A percentile compares a stretch with the other conserved stretches of the same genome.
Conservation (phyloP, 2,797 vertebrate genomes). For the Myioborus miniatus region DNA sequence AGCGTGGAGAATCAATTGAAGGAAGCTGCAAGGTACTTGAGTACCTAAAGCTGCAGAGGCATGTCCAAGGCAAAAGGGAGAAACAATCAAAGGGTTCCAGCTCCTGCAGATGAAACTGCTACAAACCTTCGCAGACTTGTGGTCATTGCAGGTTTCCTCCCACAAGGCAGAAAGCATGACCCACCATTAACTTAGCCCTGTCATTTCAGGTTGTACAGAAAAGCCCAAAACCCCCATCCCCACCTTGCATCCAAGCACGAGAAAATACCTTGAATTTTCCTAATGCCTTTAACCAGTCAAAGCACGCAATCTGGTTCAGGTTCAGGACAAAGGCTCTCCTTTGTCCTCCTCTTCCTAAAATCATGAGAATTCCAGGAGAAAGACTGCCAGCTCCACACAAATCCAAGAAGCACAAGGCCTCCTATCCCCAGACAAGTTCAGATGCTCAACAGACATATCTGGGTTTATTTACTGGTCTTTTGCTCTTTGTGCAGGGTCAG, state of each 20-base stretch:
- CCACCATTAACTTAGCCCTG: not conserved
- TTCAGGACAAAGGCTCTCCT: not conserved
- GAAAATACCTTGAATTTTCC: not conserved
- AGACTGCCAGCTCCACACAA: not conserved
- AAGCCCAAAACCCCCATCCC: fast-evolving
- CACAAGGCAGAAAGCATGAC: not conserved
- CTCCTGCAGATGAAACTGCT: not conserved
- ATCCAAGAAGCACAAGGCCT: not conserved
- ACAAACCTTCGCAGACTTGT: not conserved
- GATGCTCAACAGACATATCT: not conserved
- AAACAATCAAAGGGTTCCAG: not conserved
- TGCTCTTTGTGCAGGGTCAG: constrained; percentile 76
- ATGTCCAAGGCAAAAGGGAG: not conserved
- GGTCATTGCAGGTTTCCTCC: not conserved
- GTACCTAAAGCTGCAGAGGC: not conserved
- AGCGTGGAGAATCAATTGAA: not conserved
- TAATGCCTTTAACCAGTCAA: not conserved
- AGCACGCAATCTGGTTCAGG: not conserved
- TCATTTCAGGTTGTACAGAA: not conserved
- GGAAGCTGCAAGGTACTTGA: not conserved
- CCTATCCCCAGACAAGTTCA: not conserved
- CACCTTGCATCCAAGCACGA: not conserved
- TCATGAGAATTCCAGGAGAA: not conserved
- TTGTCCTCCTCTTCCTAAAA: not conserved
- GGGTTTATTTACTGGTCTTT: not conserved